Evolutionary conservation across 2,113 vertebrate genomes (phyloP).

Genomic region (Syngnathus scovelli): DNA sequence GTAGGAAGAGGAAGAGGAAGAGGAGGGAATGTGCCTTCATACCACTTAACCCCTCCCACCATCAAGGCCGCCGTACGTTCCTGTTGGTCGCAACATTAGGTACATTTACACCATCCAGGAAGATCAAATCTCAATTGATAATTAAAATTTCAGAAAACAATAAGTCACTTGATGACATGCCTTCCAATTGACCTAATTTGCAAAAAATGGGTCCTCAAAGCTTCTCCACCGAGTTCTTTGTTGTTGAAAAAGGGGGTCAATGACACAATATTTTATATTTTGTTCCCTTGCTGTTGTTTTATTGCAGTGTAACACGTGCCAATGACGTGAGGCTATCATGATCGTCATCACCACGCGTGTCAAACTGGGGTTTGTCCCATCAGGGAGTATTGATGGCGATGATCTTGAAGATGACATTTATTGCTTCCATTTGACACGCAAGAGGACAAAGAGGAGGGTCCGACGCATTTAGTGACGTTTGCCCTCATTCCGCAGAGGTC

Average conservation of each 20-base stretch:
- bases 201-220: background rate
- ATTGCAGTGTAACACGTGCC: background rate
- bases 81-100: too few species aligned
- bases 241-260: slow-evolving; percentile 11
- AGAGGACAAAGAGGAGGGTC: slow-evolving; percentile 24
- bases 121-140: too few species aligned
- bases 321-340: background rate
- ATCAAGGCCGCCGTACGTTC: too few species aligned
- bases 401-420: slow-evolving; percentile 24
- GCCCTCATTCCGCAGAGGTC: background rate
- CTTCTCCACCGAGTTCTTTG: background rate
- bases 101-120: too few species aligned
- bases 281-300: slow-evolving; percentile 3
- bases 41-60: too few species aligned
- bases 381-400: background rate
- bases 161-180: too few species aligned
- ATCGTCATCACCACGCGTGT: background rate
- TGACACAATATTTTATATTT: slow-evolving; percentile 11
- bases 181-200: background rate
- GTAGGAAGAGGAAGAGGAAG: too few species aligned
- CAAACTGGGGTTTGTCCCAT: too few species aligned
- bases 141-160: too few species aligned
- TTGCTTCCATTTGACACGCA: slow-evolving; percentile 5
- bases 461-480: slow-evolving; percentile 2
- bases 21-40: too few species aligned